These are phyloP conservation scores for Pangasianodon gigas DNA, from an alignment of 2,113 vertebrate species.

Conservation along the genomic window DNA sequence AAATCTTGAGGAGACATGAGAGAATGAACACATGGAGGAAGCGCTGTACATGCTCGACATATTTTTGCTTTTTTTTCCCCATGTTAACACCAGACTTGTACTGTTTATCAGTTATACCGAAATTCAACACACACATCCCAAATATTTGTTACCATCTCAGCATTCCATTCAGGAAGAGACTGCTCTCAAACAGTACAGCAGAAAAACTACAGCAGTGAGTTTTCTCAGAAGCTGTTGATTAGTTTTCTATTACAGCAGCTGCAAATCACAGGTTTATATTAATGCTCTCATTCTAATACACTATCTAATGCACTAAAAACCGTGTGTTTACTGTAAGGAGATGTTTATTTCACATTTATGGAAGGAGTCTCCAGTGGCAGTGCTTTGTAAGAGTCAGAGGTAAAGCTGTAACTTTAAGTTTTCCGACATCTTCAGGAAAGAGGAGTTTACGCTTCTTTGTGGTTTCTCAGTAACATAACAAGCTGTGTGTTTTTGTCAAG, in stretches of 20 bases:
- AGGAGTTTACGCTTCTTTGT: too few relatives aligned
- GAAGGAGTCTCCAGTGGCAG: neutral
- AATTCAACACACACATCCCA: neutral
- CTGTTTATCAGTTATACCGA: neutral
- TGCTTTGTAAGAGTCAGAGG: neutral
- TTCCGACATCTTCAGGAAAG: too few relatives aligned
- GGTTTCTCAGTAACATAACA: too few relatives aligned
- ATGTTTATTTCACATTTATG: neutral
- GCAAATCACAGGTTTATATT: neutral
- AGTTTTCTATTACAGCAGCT: neutral
- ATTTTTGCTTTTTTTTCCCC: neutral
- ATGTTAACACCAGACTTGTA: neutral
- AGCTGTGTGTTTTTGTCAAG: too few relatives aligned
- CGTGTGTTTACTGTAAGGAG: neutral
- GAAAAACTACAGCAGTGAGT: neutral
- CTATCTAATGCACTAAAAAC: neutral
- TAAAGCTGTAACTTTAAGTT: too few relatives aligned
- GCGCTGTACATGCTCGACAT: neutral
- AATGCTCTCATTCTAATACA: neutral
- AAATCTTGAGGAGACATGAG: neutral
- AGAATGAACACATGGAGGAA: neutral
- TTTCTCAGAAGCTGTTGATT: neutral
- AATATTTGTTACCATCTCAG: neutral
- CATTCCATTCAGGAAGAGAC: neutral
- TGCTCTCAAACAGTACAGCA: too few relatives aligned